Percentiles rank a stretch among this genome's conserved stretches.
These are phyloP conservation scores for Rambutsinella grinnellia DNA, from an alignment of 2,888 invertebrate species.

Conservation along the genomic window DNA sequence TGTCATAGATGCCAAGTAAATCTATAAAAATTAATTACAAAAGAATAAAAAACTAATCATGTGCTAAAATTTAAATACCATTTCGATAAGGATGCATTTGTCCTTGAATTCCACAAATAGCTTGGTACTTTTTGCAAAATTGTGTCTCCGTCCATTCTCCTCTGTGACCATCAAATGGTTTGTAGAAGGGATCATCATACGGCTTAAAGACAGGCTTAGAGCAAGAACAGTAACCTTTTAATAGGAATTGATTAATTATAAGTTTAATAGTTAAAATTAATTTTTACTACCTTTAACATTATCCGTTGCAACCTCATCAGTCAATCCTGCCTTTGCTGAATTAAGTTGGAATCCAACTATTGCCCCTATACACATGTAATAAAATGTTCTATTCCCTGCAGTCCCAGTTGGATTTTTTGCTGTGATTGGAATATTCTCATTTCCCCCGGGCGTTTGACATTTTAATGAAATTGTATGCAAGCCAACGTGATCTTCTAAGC, in stretches of 20 bases:
- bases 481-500: conserved; percentile 46
- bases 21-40: conserved; percentile 8
- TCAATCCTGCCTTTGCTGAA: conserved; percentile 19
- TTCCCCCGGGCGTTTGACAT: conserved; percentile 35
- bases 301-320: conserved; percentile 50
- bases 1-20: conserved; percentile 42
- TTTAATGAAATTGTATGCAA: conserved; percentile 30
- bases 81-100: conserved; percentile 50
- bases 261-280: not conserved
- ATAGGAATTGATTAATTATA: not conserved
- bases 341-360: conserved; percentile 54
- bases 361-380: conserved; percentile 47
- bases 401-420: conserved; percentile 22
- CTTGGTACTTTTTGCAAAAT: no score
- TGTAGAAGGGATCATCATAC: conserved; percentile 37
- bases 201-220: conserved; percentile 46
- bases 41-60: not conserved
- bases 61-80: not conserved
- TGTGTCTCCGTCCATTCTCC: conserved; percentile 54
- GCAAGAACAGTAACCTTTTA: conserved; percentile 50
- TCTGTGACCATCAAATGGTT: conserved; percentile 45
- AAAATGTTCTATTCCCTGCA: conserved; percentile 39
- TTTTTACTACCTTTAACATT: conserved; percentile 36
- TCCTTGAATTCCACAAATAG: conserved; percentile 57
- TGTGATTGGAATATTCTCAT: no score